Evolutionary conservation across 2,888 invertebrate species (phyloP).

Genomic region (Spisula solida): DNA sequence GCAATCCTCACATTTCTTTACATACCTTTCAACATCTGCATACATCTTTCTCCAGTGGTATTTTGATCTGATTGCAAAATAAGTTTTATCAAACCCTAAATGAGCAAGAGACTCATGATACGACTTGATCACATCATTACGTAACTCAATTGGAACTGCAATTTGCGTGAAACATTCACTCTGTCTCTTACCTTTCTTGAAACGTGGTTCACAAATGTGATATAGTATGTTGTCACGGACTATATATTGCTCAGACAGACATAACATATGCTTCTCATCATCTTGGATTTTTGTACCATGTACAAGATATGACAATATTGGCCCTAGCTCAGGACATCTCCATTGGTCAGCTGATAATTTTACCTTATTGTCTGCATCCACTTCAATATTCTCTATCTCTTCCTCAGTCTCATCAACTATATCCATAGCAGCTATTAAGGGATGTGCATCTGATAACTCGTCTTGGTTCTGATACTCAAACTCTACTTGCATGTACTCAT

Average conservation of each 20-base stretch:
- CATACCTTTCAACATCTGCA: background rate
- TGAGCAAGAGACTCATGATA: slow-evolving; percentile 5
- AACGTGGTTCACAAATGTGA: background rate
- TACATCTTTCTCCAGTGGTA: slow-evolving; percentile 18
- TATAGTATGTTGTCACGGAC: slow-evolving; percentile 36
- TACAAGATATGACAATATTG: slow-evolving; percentile 30
- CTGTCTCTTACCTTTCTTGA: background rate
- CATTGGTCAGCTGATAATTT: background rate
- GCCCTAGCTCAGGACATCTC: slow-evolving; percentile 2
- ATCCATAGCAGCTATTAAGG: slow-evolving; percentile 39
- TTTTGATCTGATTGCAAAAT: background rate
- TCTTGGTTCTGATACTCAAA: too few relatives aligned
- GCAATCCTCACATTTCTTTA: background rate
- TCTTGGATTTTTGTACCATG: background rate
- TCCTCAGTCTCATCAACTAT: background rate
- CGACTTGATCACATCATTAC: background rate
- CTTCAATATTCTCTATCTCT: background rate
- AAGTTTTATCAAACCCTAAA: slow-evolving; percentile 21
- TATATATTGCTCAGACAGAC: slow-evolving; percentile 38
- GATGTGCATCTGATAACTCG: slow-evolving; percentile 21
- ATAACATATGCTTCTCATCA: background rate
- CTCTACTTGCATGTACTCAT: background rate
- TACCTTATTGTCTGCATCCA: background rate
- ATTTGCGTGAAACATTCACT: background rate
- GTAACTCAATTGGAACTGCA: background rate